phyloP scores from a whole-genome alignment of 2,888 invertebrate species.

The Metalampra italica region DNA sequence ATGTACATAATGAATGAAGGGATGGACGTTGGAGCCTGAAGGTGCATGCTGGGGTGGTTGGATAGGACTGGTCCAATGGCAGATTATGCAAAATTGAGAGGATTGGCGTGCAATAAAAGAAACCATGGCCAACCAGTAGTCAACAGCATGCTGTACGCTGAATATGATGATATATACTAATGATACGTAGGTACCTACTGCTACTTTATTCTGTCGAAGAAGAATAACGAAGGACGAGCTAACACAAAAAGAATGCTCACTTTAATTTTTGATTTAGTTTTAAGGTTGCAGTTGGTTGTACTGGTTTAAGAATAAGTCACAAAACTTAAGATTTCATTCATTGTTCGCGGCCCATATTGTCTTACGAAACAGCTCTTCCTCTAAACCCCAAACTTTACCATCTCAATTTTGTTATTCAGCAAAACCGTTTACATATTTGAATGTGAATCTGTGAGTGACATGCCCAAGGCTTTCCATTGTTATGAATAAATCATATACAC shows the following conservation, averaged over 20 bases:
- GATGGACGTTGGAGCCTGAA: too few species aligned
- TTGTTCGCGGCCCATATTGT: slow-evolving; percentile 33
- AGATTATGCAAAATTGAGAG: too few species aligned
- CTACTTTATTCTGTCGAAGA: too few species aligned
- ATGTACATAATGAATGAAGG: too few species aligned
- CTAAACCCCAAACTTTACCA: slow-evolving; percentile 26
- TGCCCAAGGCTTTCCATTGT: slow-evolving; percentile 11
- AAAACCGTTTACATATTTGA: slow-evolving; percentile 10
- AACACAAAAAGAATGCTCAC: not conserved
- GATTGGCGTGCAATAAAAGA: too few species aligned
- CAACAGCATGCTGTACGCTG: too few species aligned
- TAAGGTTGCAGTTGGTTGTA: not conserved
- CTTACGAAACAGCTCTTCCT: slow-evolving; percentile 33
- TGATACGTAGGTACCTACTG: too few species aligned
- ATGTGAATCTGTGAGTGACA: not conserved
- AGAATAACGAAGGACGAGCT: too few species aligned
- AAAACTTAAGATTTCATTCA: slow-evolving; percentile 22
- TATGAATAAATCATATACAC: not conserved
- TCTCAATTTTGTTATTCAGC: slow-evolving; percentile 23
- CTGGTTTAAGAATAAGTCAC: slow-evolving; percentile 19
- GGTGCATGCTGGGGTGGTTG: too few species aligned
- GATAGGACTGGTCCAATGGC: too few species aligned
- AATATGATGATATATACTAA: too few species aligned
- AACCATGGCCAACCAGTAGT: too few species aligned
- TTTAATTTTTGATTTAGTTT: not conserved